These are phyloP conservation scores for Drosophila histrio DNA, from an alignment of 2,888 invertebrate genomes.

Conservation along the genomic window DNA sequence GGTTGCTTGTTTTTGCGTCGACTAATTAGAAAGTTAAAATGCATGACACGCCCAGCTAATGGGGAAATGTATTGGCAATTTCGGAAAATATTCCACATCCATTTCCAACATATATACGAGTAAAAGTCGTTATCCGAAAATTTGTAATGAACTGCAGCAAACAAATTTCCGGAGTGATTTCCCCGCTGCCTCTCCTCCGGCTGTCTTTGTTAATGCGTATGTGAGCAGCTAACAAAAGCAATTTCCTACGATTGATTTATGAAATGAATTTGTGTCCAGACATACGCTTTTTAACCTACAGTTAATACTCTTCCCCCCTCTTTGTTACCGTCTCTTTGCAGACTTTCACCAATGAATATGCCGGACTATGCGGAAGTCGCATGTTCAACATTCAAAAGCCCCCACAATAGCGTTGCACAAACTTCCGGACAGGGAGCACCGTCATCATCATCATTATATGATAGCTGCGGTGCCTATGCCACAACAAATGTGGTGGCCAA, in stretches of 20 bases:
- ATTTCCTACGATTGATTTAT: slow-evolving; percentile 78
- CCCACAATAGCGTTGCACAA: slow-evolving; percentile 58
- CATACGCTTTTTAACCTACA: slow-evolving; percentile 56
- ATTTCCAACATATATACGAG: background rate
- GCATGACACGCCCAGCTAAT: slow-evolving; percentile 53
- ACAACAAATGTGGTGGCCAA: slow-evolving; percentile 84
- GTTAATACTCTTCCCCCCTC: slow-evolving; percentile 31
- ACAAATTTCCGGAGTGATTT: slow-evolving; percentile 65
- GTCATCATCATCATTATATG: slow-evolving; percentile 78
- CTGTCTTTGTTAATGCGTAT: slow-evolving; percentile 7
- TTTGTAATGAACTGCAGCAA: slow-evolving; percentile 70
- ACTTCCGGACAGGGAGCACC: slow-evolving; percentile 46
- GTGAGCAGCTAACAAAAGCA: slow-evolving; percentile 68
- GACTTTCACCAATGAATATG: slow-evolving; percentile 84
- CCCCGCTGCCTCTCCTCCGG: background rate
- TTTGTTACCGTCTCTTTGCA: slow-evolving; percentile 42
- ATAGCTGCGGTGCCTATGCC: slow-evolving; percentile 84
- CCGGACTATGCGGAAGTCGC: slow-evolving; percentile 85
- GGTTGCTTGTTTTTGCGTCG: slow-evolving; percentile 29
- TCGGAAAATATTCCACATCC: background rate
- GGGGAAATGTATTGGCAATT: slow-evolving; percentile 46
- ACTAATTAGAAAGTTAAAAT: slow-evolving; percentile 77
- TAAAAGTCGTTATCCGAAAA: slow-evolving; percentile 19
- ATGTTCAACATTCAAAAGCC: slow-evolving; percentile 85
- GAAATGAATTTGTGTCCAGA: slow-evolving; percentile 58